phyloP scores from a whole-genome alignment of 2,888 invertebrate species.

The Diogma glabrata region DNA sequence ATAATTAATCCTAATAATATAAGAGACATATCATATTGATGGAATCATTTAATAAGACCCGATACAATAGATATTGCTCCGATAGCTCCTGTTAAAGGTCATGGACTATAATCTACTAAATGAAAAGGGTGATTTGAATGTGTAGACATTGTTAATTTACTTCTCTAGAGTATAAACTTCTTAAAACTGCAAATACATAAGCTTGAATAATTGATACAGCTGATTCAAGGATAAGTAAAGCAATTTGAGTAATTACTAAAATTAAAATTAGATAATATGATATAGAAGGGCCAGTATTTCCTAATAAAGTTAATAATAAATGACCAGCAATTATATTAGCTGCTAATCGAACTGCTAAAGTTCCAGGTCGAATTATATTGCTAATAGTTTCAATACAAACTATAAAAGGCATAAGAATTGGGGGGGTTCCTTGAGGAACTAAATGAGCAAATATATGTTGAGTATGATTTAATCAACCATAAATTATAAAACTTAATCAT shows the following conservation, averaged over 20 bases:
- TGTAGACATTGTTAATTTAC: too few relatives aligned
- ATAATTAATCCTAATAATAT: constrained; percentile 38
- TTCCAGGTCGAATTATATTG: constrained; percentile 58
- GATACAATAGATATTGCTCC: constrained; percentile 44
- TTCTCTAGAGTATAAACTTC: too few relatives aligned
- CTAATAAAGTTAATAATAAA: constrained; percentile 50
- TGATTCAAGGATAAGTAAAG: constrained; percentile 40
- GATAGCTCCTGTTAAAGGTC: constrained; percentile 4
- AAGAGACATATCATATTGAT: constrained; percentile 43
- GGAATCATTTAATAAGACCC: constrained; percentile 51
- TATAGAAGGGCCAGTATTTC: constrained; percentile 33
- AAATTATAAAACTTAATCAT: constrained; percentile 54
- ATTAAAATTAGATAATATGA: constrained; percentile 24
- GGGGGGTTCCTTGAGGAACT: constrained; percentile 55
- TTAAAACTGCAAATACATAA: too few relatives aligned
- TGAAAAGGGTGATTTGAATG: too few relatives aligned
- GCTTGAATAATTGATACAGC: constrained; percentile 45
- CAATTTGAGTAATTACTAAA: constrained; percentile 34
- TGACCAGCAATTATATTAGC: constrained; percentile 68
- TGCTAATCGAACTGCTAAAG: too few relatives aligned
- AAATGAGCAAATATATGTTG: constrained; percentile 54
- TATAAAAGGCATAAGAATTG: constrained; percentile 55
- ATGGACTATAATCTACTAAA: not conserved
- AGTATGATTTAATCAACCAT: constrained; percentile 49
- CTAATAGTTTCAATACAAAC: constrained; percentile 64